phyloP scores from a whole-genome alignment of 1,140 invertebrate genomes.

The Drosophila busckii region DNA sequence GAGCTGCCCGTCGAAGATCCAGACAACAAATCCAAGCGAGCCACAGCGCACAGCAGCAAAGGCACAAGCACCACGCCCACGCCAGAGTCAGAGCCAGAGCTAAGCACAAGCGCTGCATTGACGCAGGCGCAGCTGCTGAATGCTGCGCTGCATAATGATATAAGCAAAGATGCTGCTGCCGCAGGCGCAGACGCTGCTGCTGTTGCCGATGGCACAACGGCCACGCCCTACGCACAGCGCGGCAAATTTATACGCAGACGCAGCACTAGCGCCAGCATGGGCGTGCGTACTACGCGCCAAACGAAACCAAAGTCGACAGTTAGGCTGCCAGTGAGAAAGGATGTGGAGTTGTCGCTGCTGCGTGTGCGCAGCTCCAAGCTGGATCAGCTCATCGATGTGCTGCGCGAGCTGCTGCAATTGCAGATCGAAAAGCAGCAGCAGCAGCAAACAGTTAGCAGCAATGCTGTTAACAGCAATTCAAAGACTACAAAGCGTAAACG shows the following conservation, averaged over 20 bases:
- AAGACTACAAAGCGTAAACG: slow-evolving; percentile 1
- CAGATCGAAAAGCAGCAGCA: slow-evolving; percentile 20
- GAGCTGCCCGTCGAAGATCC: slow-evolving; percentile 23
- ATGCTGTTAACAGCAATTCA: not conserved
- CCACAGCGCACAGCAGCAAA: slow-evolving; percentile 8
- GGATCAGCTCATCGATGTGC: slow-evolving; percentile 53
- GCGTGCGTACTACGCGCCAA: slow-evolving; percentile 40
- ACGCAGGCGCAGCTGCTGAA: slow-evolving; percentile 43
- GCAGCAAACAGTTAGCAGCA: not conserved
- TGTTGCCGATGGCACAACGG: slow-evolving; percentile 1
- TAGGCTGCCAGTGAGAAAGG: not conserved
- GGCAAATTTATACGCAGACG: slow-evolving; percentile 54
- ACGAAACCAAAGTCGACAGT: slow-evolving; percentile 8
- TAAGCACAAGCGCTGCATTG: slow-evolving; percentile 1
- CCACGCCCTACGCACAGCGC: slow-evolving; percentile 53
- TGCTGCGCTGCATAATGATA: slow-evolving; percentile 17
- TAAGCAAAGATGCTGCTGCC: not conserved
- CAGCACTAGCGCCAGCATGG: slow-evolving; percentile 22
- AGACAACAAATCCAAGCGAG: slow-evolving; percentile 31
- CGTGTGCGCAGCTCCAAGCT: slow-evolving; percentile 40
- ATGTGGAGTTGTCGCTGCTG: slow-evolving; percentile 14
- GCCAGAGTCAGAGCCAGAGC: too few species aligned
- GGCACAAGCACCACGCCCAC: slow-evolving; percentile 1
- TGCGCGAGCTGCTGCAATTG: slow-evolving; percentile 46
- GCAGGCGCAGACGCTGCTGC: not conserved